These are phyloP conservation scores for Drepana falcataria DNA, from an alignment of 2,888 invertebrate species.

Conservation along the genomic window DNA sequence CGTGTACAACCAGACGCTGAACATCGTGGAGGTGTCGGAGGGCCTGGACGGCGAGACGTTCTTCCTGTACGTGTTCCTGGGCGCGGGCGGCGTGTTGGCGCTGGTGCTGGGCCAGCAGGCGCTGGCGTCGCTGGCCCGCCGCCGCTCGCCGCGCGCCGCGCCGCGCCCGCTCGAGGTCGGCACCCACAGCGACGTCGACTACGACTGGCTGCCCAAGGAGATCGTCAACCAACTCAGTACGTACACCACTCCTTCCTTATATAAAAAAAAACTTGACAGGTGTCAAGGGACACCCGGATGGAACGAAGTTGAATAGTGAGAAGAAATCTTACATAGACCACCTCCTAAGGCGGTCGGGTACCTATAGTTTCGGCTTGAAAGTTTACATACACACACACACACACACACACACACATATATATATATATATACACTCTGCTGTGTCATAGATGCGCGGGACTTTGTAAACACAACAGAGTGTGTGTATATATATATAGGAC, in stretches of 20 bases:
- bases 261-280: too few species aligned
- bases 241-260: conserved; percentile 2
- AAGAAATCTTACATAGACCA: too few species aligned
- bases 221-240: conserved; percentile 89
- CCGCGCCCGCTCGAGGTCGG: conserved; percentile 91
- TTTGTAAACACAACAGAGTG: too few species aligned
- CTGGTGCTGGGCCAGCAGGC: conserved; percentile 95
- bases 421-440: too few species aligned
- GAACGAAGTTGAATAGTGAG: too few species aligned
- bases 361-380: too few species aligned
- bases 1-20: conserved; percentile 98
- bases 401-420: too few species aligned
- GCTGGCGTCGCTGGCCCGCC: conserved; percentile 89
- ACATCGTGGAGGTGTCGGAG: conserved; percentile 96
- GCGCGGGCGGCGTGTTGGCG: conserved; percentile 69
- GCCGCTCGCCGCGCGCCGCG: conserved; percentile 77
- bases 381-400: too few species aligned
- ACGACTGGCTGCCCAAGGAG: conserved; percentile 98
- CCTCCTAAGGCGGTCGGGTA: too few species aligned
- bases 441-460: too few species aligned
- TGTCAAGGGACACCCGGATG: too few species aligned
- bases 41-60: conserved; percentile 99
- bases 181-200: conserved; percentile 95
- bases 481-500: too few species aligned
- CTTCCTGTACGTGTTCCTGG: conserved; percentile 97